phyloP scores from a whole-genome alignment of 2,797 vertebrate species.

The Aphelocoma californica region DNA sequence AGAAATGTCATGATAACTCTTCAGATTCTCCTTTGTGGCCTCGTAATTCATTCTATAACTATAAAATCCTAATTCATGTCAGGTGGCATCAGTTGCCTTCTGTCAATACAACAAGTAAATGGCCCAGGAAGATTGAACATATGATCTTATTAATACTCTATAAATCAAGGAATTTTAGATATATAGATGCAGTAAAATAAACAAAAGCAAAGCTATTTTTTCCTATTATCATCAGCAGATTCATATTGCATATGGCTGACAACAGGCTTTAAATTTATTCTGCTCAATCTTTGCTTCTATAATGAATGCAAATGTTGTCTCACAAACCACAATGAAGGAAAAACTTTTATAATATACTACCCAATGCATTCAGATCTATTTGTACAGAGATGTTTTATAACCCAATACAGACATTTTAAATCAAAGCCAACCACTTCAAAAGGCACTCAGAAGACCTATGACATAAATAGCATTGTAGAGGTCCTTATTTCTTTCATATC shows the following conservation, averaged over 20 bases:
- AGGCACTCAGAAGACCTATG: slow-evolving; percentile 29
- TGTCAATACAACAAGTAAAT: background rate
- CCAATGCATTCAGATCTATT: slow-evolving; percentile 25
- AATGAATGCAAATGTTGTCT: slow-evolving; percentile 66
- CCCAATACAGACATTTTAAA: slow-evolving; percentile 36
- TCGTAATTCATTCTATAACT: background rate
- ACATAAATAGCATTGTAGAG: slow-evolving; percentile 11
- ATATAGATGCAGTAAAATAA: background rate
- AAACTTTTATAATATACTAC: slow-evolving; percentile 22
- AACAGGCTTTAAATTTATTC: slow-evolving; percentile 54
- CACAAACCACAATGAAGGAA: slow-evolving; percentile 17
- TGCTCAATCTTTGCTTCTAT: slow-evolving; percentile 41
- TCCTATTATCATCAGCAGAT: slow-evolving; percentile 15
- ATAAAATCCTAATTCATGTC: background rate
- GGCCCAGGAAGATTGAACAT: background rate
- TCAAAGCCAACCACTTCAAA: slow-evolving; percentile 41
- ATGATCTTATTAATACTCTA: background rate
- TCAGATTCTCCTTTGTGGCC: background rate
- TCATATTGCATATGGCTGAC: slow-evolving; percentile 6
- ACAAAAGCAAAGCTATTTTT: slow-evolving; percentile 36
- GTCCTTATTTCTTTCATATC: slow-evolving; percentile 38
- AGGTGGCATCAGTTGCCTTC: background rate
- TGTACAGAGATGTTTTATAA: slow-evolving; percentile 42
- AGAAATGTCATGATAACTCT: background rate
- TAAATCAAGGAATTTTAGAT: background rate